Conservation (phyloP, 1,140 invertebrate genomes). For the Pomphorhynchus laevis region DNA sequence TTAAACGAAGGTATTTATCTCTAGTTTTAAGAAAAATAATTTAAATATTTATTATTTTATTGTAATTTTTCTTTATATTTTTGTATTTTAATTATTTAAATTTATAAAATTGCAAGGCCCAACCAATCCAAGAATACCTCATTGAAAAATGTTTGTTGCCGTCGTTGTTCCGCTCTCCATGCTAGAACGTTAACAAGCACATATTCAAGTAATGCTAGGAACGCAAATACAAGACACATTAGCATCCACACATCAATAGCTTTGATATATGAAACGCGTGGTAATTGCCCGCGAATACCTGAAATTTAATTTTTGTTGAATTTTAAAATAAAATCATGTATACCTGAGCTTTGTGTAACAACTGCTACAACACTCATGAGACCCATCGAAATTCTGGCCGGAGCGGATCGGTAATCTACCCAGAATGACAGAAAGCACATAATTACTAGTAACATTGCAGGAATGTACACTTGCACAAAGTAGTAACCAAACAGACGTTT, state of each 20-base stretch:
- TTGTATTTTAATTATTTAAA: too few relatives aligned
- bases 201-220: constrained; percentile 20
- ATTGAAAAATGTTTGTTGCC: too few relatives aligned
- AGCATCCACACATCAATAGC: constrained; percentile 26
- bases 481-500: constrained; percentile 10
- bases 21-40: too few relatives aligned
- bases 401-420: constrained; percentile 28
- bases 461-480: constrained; percentile 9
- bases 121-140: too few relatives aligned
- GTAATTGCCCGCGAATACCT: constrained; percentile 12
- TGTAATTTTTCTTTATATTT: too few relatives aligned
- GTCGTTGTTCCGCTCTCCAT: constrained; percentile 6
- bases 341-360: constrained; percentile 17
- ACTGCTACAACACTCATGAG: constrained; percentile 19
- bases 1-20: too few relatives aligned
- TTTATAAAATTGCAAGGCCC: too few relatives aligned
- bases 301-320: not conserved
- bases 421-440: constrained; percentile 78
- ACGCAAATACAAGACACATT: constrained; percentile 23
- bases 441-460: constrained; percentile 27
- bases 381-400: constrained; percentile 23
- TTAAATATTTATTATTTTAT: too few relatives aligned
- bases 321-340: constrained; percentile 8
- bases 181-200: constrained; percentile 18
- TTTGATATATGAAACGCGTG: constrained; percentile 24